phyloP scores from a whole-genome alignment of 2,797 vertebrate species.

The Percopsis omiscomaycus region DNA sequence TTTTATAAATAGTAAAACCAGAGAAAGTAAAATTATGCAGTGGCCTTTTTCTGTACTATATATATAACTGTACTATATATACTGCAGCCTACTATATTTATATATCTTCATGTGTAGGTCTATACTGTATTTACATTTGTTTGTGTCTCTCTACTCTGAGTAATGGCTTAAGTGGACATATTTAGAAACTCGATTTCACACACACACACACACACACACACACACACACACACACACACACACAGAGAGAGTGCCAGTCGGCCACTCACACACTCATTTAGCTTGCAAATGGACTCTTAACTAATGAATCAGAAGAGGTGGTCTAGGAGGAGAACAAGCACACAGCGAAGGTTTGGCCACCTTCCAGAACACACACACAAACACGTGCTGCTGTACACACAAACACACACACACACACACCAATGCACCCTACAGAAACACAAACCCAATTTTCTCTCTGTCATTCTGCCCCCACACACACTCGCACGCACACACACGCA shows the following conservation, averaged over 20 bases:
- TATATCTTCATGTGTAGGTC: too few relatives aligned
- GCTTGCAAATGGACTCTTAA: conserved; percentile 76
- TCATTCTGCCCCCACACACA: not conserved
- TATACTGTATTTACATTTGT: too few relatives aligned
- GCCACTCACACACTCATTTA: conserved; percentile 71
- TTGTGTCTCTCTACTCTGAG: too few relatives aligned
- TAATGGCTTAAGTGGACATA: conserved; percentile 31
- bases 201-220: not conserved
- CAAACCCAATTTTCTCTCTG: conserved; percentile 9
- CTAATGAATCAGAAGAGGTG: conserved; percentile 75
- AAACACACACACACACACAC: conserved; percentile 24
- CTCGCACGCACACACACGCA: not conserved
- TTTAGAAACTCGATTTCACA: not conserved
- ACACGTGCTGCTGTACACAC: conserved; percentile 9
- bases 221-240: not conserved
- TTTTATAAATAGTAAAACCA: too few relatives aligned
- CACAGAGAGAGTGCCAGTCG: conserved; percentile 15
- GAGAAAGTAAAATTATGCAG: too few relatives aligned
- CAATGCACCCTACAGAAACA: not conserved
- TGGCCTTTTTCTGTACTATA: too few relatives aligned
- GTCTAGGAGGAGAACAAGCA: conserved; percentile 65
- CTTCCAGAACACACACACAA: conserved; percentile 54
- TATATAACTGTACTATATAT: too few relatives aligned
- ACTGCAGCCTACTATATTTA: too few relatives aligned
- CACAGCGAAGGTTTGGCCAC: conserved; percentile 70